Conservation (phyloP, 2,797 vertebrate species). For the Helarctos malayanus region DNA sequence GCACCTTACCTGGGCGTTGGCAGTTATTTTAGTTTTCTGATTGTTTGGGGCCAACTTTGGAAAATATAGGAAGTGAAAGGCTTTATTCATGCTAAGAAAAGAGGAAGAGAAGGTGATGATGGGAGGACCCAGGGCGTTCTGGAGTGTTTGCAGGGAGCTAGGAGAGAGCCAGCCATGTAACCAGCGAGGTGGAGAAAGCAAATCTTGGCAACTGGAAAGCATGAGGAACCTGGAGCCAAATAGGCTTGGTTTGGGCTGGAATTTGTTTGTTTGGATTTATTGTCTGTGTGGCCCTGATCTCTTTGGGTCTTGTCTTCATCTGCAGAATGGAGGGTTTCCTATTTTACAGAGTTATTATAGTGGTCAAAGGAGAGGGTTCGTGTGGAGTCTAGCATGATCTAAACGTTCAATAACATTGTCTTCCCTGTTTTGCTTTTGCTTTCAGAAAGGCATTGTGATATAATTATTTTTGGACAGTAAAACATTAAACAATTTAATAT, state of each 20-base stretch:
- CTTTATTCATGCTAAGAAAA: not conserved
- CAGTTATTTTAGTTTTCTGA: not conserved
- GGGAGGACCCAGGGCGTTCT: not conserved
- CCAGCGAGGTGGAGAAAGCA: not conserved
- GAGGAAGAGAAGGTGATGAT: not conserved
- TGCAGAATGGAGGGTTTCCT: not conserved
- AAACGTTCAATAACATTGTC: not conserved
- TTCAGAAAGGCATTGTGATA: not conserved
- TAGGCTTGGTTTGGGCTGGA: not conserved
- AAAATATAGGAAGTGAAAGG: not conserved
- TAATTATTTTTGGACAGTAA: not conserved
- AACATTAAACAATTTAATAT: constrained; percentile 17
- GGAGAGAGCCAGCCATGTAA: not conserved
- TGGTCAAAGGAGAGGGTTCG: not conserved
- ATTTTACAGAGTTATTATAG: not conserved
- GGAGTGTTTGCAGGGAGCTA: not conserved
- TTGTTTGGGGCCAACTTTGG: not conserved
- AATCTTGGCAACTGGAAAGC: not conserved
- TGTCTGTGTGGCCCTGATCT: not conserved
- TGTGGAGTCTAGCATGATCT: not conserved
- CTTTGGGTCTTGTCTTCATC: not conserved
- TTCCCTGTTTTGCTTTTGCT: not conserved
- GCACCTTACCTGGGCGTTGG: not conserved
- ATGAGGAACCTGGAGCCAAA: too few relatives aligned
- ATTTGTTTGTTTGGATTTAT: not conserved